Conservation (phyloP, 2,888 invertebrate species). For the Gryllus longicercus region DNA sequence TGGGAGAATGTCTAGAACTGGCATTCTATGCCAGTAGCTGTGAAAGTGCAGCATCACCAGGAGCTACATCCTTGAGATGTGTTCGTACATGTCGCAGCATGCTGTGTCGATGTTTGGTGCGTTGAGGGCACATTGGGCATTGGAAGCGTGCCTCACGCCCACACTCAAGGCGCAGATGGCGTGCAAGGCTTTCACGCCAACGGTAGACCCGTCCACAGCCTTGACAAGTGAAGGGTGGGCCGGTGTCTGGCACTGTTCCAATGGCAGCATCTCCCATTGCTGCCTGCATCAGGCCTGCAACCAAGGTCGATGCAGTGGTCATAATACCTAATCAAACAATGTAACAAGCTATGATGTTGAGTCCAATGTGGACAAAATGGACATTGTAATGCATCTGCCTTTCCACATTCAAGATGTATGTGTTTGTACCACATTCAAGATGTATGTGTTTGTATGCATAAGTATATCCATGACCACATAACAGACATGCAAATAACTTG, state of each 20-base stretch:
- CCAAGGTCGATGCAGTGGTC: background rate
- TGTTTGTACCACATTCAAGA: conserved; percentile 68
- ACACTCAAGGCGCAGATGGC: conserved; percentile 80
- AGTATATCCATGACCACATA: conserved; percentile 28
- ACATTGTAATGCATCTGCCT: conserved; percentile 30
- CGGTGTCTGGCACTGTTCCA: no score
- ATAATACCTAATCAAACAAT: conserved; percentile 24
- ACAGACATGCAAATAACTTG: background rate
- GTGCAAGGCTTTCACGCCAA: conserved; percentile 39
- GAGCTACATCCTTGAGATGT: background rate
- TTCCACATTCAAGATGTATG: conserved; percentile 72
- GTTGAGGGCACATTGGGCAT: conserved; percentile 25
- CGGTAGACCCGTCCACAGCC: conserved; percentile 27
- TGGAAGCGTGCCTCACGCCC: conserved; percentile 38
- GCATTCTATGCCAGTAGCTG: no score
- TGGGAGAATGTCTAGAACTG: no score
- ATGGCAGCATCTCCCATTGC: background rate
- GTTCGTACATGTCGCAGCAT: conserved; percentile 28
- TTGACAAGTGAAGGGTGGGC: conserved; percentile 24
- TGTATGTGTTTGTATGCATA: conserved; percentile 60
- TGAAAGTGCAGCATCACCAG: no score
- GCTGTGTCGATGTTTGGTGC: conserved; percentile 31
- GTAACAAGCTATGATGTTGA: conserved; percentile 29
- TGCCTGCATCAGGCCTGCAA: background rate
- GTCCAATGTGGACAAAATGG: conserved; percentile 28